phyloP scores from a whole-genome alignment of 2,797 vertebrate species.

The Selene dorsalis region DNA sequence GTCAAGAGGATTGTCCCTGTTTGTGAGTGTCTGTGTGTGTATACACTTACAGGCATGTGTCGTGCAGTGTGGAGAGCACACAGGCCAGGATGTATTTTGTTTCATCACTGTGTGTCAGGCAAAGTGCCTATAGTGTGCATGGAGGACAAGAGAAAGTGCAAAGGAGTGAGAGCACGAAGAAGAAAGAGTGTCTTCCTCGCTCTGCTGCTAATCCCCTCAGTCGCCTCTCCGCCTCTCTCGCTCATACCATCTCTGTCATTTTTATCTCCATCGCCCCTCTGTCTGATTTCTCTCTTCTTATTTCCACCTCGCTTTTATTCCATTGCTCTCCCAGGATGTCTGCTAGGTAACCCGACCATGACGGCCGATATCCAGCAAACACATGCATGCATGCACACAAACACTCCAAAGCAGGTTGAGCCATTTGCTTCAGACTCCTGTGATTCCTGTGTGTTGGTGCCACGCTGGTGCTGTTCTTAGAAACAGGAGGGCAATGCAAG shows the following conservation, averaged over 20 bases:
- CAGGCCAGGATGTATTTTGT: constrained; percentile 36
- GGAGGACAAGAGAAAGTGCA: constrained; percentile 7
- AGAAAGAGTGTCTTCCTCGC: constrained; percentile 51
- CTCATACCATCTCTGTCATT: constrained; percentile 63
- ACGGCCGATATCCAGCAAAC: constrained; percentile 29
- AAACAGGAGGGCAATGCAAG: constrained; percentile 28
- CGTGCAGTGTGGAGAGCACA: constrained; percentile 27
- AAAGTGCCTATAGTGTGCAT: constrained; percentile 29
- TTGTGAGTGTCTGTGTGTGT: constrained; percentile 31
- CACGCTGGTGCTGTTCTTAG: constrained; percentile 23
- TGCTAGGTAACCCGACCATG: constrained; percentile 26
- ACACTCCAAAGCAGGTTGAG: not conserved
- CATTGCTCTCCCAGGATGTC: constrained; percentile 35
- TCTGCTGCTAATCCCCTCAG: constrained; percentile 70
- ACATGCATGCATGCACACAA: not conserved
- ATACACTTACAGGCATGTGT: constrained; percentile 40
- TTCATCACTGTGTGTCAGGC: constrained; percentile 36
- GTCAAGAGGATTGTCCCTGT: constrained; percentile 66
- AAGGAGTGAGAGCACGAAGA: constrained; percentile 34
- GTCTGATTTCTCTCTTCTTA: constrained; percentile 59
- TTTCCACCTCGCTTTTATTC: constrained; percentile 37
- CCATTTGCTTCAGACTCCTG: not conserved
- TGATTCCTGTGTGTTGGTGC: constrained; percentile 13
- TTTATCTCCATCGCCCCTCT: constrained; percentile 66
- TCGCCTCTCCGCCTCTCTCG: constrained; percentile 56